Base-by-base conservation (phyloP, 2,888 invertebrate genomes). In the Malthinus flaveolus region DNA sequence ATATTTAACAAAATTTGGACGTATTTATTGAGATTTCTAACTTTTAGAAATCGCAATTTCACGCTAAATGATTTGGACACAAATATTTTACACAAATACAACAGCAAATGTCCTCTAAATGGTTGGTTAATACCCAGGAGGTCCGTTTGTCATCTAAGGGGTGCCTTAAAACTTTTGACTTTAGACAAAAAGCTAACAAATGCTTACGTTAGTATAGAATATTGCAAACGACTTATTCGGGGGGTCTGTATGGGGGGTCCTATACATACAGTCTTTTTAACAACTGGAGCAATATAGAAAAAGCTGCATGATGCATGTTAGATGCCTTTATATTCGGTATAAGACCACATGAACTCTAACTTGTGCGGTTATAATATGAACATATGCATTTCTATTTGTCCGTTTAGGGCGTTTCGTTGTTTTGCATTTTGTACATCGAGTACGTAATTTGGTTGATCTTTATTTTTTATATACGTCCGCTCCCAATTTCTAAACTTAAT, bases 161-260 rank as follows among this genome's bases (percentile, higher is more conserved):
- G 65, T 66, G 63, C 59, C 57, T 56, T 49, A 37, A 61, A 59
- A 50, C 50, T 59, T 23, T 52, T 52, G 63, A 53, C 56, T 62
- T 67, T 67, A 67, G 62, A 68, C 68, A 68, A 68, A 64, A 57
- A 50, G 57, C 51, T 56, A 61, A 52, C 63, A 59, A 60, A 61
- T 59, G 50, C 52, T 37, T 44, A 47, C 48, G 65, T n/a, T n/a
- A n/a, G n/a, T n/a, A n/a, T 55, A 50, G 46, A 57, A 63, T 57
- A 49, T 48, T 52, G 55, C 53, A 53, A 65, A 61, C 60, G 59
- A 59, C 65, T 50, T 64, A 64, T 68, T 66, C 66, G 68, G 66
- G 13, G 64, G 68, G 66, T 66, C 66, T 59, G 61, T 61, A 61
- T 64, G 64, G 68, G 68, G 65, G 68, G 68, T 64, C 68, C 57